Base-by-base conservation (phyloP, 2,797 vertebrate species). In the Gymnoscopelus braueri region DNA sequence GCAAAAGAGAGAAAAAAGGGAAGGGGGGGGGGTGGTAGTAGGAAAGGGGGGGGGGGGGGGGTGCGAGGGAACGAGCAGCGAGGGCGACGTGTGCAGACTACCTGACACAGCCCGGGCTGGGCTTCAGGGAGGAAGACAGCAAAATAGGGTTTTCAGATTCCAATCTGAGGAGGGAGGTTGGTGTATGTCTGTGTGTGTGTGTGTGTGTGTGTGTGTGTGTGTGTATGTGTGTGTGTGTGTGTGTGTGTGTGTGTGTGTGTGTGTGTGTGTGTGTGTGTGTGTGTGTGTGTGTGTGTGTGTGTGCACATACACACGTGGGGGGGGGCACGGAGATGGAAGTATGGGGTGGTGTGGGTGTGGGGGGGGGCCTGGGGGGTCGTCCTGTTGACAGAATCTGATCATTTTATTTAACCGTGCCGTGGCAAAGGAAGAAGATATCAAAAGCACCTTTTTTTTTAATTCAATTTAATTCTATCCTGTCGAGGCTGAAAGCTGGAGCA, bases 361-460 rank as follows among this genome's bases (percentile, higher is more conserved):
- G 44, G 74, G 72, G 79, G 48, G 39, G 60, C 19, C 1, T 19
- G 15, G 52, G 61, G 69, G 84, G 83, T 84, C 82, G 74, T 74
- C 78, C 76, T 83, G 84, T 84, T 93, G 92, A 93, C 91, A 87
- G 87, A 87, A 87, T 85, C 77, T 86, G 90, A 93, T 91, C 88
- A 89, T 93, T 92, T 92, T 91, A 92, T 92, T 92, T 91, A 92
- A 91, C 87, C 65, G 81, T 58, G 39, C 39, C 66, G 81, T 60
- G 49, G 78, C 72, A 48, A 19, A 66, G 69, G 77, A 84, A 79
- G 72, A 44, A 85, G 89, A 91, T 90, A 93, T 91, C 90, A 92
- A 88, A 92, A 87, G 80, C 72, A 74, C 72, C 84, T 93, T 92
- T 93, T 87, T 85, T 93, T 92, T 93, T 87, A 87, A 93, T 93